Percentiles rank a stretch among this genome's conserved stretches.
Conservation (phyloP, 2,113 vertebrate species). For the Australoheros scitulus region DNA sequence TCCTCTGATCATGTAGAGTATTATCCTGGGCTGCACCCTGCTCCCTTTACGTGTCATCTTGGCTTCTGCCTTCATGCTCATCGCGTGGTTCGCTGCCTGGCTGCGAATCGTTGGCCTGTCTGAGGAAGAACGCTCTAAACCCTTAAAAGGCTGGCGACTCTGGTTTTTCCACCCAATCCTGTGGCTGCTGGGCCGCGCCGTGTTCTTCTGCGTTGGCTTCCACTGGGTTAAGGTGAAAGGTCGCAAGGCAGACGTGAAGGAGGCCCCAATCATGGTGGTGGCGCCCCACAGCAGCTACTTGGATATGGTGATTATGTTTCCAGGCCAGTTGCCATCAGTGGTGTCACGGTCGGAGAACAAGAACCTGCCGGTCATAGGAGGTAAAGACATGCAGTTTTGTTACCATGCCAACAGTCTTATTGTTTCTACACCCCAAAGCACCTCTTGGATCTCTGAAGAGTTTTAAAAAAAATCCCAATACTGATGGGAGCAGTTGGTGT, state of each 20-base stretch:
- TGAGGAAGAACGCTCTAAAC: constrained; percentile 75
- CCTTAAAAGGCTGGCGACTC: constrained; percentile 82
- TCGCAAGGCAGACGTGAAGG: constrained; percentile 78
- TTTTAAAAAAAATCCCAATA: too few relatives aligned
- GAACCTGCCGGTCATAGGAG: constrained; percentile 87
- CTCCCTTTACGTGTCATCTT: constrained; percentile 82
- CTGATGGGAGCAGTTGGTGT: not conserved
- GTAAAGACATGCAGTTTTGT: constrained; percentile 37
- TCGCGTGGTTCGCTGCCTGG: constrained; percentile 85
- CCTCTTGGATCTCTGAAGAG: not conserved
- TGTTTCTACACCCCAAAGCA: not conserved
- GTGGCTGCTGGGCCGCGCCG: constrained; percentile 79
- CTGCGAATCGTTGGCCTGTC: constrained; percentile 82
- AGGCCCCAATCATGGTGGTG: constrained; percentile 87
- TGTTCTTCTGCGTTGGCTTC: constrained; percentile 87
- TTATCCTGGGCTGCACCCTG: constrained; percentile 82
- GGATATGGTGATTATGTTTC: constrained; percentile 85
- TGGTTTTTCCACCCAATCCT: constrained; percentile 79
- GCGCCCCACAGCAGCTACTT: constrained; percentile 89
- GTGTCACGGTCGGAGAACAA: constrained; percentile 88
- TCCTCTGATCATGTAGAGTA: constrained; percentile 68
- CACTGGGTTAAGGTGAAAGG: constrained; percentile 85
- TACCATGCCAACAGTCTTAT: not conserved
- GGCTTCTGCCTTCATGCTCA: constrained; percentile 79
- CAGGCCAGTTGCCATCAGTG: constrained; percentile 82